Evolutionary conservation across 2,797 vertebrate species (phyloP).

Genomic region (Prionace glauca): DNA sequence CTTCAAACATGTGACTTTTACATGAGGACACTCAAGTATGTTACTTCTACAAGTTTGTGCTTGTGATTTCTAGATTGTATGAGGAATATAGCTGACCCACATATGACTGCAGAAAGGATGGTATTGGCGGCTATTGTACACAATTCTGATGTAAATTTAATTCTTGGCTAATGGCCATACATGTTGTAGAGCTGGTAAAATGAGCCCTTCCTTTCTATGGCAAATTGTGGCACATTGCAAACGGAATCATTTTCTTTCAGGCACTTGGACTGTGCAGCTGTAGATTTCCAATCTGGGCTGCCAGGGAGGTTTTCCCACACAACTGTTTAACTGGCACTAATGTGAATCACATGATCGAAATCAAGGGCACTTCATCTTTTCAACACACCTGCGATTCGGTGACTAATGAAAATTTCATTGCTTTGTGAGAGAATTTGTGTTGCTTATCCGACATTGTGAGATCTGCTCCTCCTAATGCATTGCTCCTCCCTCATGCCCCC

Average conservation of each 20-base stretch:
- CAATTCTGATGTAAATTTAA: background rate
- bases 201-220: background rate
- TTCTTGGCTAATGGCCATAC: background rate
- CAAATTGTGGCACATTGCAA: background rate
- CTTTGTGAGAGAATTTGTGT: background rate
- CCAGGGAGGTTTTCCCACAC: background rate
- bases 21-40: no score
- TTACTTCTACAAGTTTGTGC: background rate
- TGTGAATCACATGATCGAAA: slow-evolving; percentile 13
- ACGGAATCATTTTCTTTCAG: background rate
- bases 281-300: background rate
- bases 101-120: background rate
- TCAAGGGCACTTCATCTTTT: background rate
- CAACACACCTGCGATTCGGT: background rate
- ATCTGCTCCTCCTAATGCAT: background rate
- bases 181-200: background rate
- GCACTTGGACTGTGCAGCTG: background rate
- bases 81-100: background rate
- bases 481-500: background rate
- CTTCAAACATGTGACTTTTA: no score
- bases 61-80: background rate
- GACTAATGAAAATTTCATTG: background rate
- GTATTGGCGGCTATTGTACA: background rate
- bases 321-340: slow-evolving; percentile 13
- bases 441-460: background rate